Percentiles rank a stretch among this genome's conserved stretches.
phyloP scores from a whole-genome alignment of 2,888 invertebrate species.

The Nasonia oneida region DNA sequence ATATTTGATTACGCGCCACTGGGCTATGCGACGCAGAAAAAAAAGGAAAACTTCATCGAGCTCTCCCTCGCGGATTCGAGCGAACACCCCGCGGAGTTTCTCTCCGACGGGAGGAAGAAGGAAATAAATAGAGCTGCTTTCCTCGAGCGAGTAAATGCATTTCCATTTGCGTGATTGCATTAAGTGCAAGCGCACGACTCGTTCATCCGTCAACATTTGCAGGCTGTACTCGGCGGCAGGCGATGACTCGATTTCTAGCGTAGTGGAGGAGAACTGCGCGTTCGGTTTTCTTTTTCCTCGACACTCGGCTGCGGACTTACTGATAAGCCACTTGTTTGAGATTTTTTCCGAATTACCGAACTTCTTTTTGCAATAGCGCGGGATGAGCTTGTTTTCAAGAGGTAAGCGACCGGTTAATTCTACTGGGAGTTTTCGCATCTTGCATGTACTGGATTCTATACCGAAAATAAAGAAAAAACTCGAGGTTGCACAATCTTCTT shows the following conservation, averaged over 20 bases:
- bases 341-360: conserved; percentile 28
- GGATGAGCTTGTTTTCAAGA: neutral
- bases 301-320: neutral
- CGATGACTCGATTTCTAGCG: conserved; percentile 42
- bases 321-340: conserved; percentile 2
- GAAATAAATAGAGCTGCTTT: conserved; percentile 61
- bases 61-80: neutral
- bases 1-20: conserved; percentile 37
- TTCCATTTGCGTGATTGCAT: conserved; percentile 65
- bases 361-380: neutral
- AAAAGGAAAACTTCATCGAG: neutral
- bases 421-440: neutral
- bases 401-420: neutral
- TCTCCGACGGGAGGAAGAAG: conserved; percentile 39
- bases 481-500: conserved; percentile 59
- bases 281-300: neutral
- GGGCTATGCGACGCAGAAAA: neutral
- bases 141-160: conserved; percentile 63
- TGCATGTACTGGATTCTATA: too few species aligned
- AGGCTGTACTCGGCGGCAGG: conserved; percentile 49
- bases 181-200: conserved; percentile 44
- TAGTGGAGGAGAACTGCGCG: neutral
- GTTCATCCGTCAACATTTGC: conserved; percentile 49
- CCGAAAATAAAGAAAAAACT: conserved; percentile 15
- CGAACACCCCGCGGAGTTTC: neutral